phyloP scores from a whole-genome alignment of 2,797 vertebrate species.

The Fistularia tabacaria region DNA sequence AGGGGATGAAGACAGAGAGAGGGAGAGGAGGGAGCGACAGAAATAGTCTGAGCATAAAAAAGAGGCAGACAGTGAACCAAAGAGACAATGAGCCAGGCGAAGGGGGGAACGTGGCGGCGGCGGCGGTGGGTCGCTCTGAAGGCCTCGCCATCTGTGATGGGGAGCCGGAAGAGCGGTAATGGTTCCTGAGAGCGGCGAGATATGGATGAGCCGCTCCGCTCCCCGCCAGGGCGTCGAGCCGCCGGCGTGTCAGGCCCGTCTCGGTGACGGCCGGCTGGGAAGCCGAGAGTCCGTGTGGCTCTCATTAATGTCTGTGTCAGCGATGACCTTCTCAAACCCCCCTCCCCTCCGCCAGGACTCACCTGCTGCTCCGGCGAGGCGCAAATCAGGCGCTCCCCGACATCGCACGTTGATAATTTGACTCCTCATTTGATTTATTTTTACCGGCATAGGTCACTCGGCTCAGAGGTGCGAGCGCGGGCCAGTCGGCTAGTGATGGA shows the following conservation, averaged over 20 bases:
- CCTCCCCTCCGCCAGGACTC: too few species aligned
- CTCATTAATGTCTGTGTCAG: constrained; percentile 50
- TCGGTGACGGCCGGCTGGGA: constrained; percentile 26
- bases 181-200: constrained; percentile 50
- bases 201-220: constrained; percentile 32
- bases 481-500: too few species aligned
- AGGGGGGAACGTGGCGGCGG: neutral
- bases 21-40: constrained; percentile 22
- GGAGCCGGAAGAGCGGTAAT: constrained; percentile 57
- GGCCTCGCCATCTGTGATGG: constrained; percentile 58
- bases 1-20: constrained; percentile 1
- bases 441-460: too few species aligned
- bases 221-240: constrained; percentile 32
- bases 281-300: constrained; percentile 21
- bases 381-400: too few species aligned
- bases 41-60: constrained; percentile 46
- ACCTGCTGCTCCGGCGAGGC: neutral
- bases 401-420: too few species aligned
- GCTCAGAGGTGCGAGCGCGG: too few species aligned
- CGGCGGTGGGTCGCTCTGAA: constrained; percentile 16
- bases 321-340: constrained; percentile 39
- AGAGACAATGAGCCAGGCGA: constrained; percentile 8
- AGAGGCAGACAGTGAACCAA: constrained; percentile 38
- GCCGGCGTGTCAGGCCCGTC: constrained; percentile 26
- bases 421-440: too few species aligned